A percentile compares a stretch with the other conserved stretches of the same genome.
Conservation (phyloP, 1,140 invertebrate species). For the Spodoptera litura region DNA sequence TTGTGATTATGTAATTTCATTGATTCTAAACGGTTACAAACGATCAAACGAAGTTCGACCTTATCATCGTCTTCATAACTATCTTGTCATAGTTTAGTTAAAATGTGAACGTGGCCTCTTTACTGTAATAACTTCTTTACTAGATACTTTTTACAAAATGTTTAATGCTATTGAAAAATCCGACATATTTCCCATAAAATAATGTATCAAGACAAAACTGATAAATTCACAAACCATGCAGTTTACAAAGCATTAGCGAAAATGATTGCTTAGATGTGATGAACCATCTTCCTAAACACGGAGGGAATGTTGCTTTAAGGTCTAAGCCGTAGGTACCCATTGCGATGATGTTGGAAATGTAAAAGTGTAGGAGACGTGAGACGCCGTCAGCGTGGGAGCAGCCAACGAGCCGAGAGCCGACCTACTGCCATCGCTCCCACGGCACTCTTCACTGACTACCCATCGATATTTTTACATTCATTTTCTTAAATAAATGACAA, state of each 20-base stretch:
- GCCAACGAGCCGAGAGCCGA: constrained; percentile 46
- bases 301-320: background rate
- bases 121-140: too few species aligned
- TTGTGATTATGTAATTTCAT: too few species aligned
- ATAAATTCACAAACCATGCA: too few species aligned
- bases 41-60: too few species aligned
- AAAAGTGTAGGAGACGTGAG: constrained; percentile 45
- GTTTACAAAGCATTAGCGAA: constrained; percentile 4
- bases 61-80: too few species aligned
- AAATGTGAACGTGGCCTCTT: too few species aligned
- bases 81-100: too few species aligned
- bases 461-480: background rate
- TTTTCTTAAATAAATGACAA: background rate
- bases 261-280: background rate
- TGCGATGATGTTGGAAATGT: constrained; percentile 26
- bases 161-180: too few species aligned
- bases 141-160: too few species aligned
- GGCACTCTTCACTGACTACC: constrained; percentile 35
- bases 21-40: too few species aligned
- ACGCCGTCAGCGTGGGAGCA: constrained; percentile 47
- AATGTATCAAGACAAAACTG: too few species aligned
- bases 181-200: too few species aligned
- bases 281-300: background rate
- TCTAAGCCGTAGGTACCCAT: background rate
- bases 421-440: constrained; percentile 51